A percentile compares a stretch with the other conserved stretches of the same genome.
phyloP scores from a whole-genome alignment of 2,113 vertebrate genomes.

The Dromaius novaehollandiae region DNA sequence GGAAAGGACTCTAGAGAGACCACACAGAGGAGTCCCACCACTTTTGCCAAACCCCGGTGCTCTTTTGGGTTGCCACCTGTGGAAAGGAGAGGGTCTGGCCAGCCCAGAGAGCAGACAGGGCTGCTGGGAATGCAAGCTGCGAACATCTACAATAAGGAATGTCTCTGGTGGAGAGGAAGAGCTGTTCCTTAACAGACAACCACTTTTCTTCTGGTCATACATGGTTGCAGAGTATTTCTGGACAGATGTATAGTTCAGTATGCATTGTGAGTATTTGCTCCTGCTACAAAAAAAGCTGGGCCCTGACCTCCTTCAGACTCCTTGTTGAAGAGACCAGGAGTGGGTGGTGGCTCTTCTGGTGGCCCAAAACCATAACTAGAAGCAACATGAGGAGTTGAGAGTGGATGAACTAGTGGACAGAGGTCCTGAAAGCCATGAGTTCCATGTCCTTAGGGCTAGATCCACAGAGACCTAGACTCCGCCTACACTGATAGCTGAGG shows the following conservation, averaged over 20 bases:
- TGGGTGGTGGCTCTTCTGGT: neutral
- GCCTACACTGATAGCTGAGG: rapidly evolving
- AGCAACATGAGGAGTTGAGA: neutral
- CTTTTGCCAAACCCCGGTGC: neutral
- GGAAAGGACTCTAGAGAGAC: neutral
- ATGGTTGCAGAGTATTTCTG: neutral
- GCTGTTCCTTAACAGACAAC: neutral
- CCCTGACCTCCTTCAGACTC: neutral
- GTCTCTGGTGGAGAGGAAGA: neutral
- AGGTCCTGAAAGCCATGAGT: neutral
- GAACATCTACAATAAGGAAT: neutral
- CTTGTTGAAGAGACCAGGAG: neutral
- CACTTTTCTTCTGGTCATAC: neutral
- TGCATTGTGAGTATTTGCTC: neutral
- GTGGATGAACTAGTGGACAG: neutral
- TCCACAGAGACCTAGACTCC: neutral
- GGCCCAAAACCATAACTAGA: neutral
- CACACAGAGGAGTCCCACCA: neutral
- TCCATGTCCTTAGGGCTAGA: rapidly evolving
- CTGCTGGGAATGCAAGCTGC: neutral
- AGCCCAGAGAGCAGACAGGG: neutral
- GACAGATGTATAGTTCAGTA: rapidly evolving
- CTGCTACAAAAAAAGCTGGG: rapidly evolving
- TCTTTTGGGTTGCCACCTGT: neutral
- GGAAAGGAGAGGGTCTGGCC: neutral